Evolutionary conservation across 2,113 vertebrate genomes (phyloP).

Genomic region (Eretmochelys imbricata): DNA sequence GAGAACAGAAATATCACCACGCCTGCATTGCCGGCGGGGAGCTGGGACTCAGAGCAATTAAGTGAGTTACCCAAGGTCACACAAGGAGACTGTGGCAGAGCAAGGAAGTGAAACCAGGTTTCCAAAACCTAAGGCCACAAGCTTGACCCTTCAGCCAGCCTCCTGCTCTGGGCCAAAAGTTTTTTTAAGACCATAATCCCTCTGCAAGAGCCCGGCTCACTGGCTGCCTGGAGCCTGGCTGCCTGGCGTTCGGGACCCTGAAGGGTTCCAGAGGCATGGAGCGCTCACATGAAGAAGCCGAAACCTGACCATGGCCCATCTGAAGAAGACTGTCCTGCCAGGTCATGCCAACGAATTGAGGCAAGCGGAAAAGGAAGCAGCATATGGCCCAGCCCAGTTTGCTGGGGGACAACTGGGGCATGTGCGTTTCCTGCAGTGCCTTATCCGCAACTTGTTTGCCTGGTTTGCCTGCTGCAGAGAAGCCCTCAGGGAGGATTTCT

Average conservation of each 20-base stretch:
- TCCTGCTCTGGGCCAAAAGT: no score
- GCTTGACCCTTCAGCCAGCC: no score
- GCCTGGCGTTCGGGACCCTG: no score
- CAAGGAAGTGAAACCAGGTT: background rate
- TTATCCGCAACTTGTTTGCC: background rate
- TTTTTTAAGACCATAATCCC: background rate
- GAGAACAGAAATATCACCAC: background rate
- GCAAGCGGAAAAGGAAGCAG: background rate
- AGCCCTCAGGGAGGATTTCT: background rate
- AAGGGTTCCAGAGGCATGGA: background rate
- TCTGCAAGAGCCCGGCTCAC: no score
- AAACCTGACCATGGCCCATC: background rate
- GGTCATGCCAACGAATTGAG: background rate
- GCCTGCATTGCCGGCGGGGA: background rate
- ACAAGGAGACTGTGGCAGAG: background rate
- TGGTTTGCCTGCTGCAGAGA: background rate
- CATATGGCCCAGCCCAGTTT: background rate
- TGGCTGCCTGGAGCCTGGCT: no score
- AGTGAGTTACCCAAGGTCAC: background rate
- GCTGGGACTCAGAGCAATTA: background rate
- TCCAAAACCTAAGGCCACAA: background rate
- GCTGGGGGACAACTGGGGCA: background rate
- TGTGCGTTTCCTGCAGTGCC: background rate
- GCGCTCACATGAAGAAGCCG: background rate
- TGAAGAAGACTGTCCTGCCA: background rate